Evolutionary conservation across 2,797 vertebrate genomes (phyloP).

Genomic region (Gallinago stenura): DNA sequence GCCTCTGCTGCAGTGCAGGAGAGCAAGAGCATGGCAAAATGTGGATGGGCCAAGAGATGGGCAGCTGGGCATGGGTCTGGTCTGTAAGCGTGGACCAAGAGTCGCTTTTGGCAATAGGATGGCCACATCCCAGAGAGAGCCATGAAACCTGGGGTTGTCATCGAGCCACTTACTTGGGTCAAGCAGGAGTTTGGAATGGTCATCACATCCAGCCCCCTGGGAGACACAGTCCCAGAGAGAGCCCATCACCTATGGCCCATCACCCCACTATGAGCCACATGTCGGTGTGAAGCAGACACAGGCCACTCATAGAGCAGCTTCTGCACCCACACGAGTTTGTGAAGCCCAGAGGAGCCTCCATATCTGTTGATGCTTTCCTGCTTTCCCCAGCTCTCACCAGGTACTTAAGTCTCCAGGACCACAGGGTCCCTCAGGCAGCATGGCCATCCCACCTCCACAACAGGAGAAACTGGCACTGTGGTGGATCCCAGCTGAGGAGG

Average conservation of each 20-base stretch:
- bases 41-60: neutral
- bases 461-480: neutral
- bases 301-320: neutral
- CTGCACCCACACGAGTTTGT: neutral
- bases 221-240: neutral
- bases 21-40: neutral
- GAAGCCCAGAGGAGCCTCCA: neutral
- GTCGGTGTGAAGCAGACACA: rapidly evolving
- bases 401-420: neutral
- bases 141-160: neutral
- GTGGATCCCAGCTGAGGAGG: rapidly evolving
- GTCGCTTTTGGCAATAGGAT: neutral
- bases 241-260: neutral
- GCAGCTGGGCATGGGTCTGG: neutral
- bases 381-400: neutral
- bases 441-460: neutral
- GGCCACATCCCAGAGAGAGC: neutral
- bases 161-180: rapidly evolving
- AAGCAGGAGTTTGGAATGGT: neutral
- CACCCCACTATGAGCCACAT: rapidly evolving
- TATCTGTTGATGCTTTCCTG: rapidly evolving
- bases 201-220: neutral
- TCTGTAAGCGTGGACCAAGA: neutral
- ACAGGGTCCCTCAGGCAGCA: rapidly evolving
- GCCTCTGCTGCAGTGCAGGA: neutral